A percentile compares a stretch with the other conserved stretches of the same genome.
These are phyloP conservation scores for Aix galericulata DNA, from an alignment of 2,113 vertebrate genomes.

Conservation along the genomic window DNA sequence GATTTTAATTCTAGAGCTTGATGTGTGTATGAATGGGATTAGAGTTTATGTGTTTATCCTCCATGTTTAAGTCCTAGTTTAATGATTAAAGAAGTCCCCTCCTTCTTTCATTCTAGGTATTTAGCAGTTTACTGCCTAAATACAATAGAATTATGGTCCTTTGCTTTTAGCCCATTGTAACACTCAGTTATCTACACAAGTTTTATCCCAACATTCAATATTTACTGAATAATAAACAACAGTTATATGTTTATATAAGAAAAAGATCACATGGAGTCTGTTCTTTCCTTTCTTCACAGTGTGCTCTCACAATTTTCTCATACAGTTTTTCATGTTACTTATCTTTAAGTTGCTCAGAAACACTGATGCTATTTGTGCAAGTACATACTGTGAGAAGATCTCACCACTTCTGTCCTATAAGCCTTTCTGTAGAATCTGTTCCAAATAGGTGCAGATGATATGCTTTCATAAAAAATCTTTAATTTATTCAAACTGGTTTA, in stretches of 20 bases:
- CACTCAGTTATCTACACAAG: background rate
- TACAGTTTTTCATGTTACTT: background rate
- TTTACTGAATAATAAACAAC: background rate
- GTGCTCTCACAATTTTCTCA: background rate
- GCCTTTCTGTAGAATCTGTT: background rate
- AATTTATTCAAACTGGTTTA: background rate
- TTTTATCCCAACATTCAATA: conserved; percentile 31
- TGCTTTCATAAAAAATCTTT: background rate
- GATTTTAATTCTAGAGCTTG: background rate
- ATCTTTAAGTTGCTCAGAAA: background rate
- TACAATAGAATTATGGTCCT: background rate
- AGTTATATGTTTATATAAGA: conserved; percentile 9
- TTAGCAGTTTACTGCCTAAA: conserved; percentile 39
- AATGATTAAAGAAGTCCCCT: conserved; percentile 1
- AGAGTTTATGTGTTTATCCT: background rate
- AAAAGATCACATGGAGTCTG: background rate
- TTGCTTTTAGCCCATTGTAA: conserved; percentile 6
- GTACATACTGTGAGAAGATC: background rate
- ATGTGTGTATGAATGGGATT: conserved; percentile 50
- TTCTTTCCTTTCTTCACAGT: background rate
- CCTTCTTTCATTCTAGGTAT: background rate
- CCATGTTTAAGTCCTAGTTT: background rate
- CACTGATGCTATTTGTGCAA: background rate
- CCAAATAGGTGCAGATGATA: background rate
- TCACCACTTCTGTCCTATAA: background rate